Percentiles rank a stretch among this genome's conserved stretches.
phyloP scores from a whole-genome alignment of 2,888 invertebrate genomes.

The Apamea epomidion region DNA sequence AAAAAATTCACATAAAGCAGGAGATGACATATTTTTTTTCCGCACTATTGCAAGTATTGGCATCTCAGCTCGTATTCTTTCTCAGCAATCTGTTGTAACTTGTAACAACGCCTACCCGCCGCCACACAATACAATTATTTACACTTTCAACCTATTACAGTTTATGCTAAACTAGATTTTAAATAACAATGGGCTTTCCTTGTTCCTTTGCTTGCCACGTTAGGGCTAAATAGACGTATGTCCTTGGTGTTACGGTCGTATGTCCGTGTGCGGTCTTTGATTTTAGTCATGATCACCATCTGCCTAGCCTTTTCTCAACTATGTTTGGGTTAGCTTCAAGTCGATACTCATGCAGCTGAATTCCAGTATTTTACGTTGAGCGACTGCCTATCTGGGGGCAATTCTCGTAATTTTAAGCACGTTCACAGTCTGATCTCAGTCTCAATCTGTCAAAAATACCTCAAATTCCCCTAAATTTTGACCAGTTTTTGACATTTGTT shows the following conservation, averaged over 20 bases:
- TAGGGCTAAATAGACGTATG: not conserved
- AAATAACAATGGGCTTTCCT: conserved; percentile 12
- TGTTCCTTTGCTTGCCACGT: conserved; percentile 28
- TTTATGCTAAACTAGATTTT: conserved; percentile 30
- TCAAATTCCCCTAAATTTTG: no score
- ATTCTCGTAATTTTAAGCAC: no score
- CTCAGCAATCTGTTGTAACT: not conserved
- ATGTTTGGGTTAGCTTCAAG: not conserved
- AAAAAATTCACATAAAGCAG: no score
- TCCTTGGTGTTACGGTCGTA: not conserved
- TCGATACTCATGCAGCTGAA: no score
- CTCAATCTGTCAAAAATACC: no score
- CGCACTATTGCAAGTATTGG: not conserved
- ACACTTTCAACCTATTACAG: conserved; percentile 46
- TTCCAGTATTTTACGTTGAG: no score
- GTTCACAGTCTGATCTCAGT: no score
- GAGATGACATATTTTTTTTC: not conserved
- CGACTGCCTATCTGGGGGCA: no score
- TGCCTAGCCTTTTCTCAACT: not conserved
- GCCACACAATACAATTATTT: conserved; percentile 41
- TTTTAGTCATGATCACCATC: not conserved
- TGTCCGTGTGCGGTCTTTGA: not conserved
- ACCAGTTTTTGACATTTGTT: no score
- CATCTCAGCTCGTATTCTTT: conserved; percentile 7
- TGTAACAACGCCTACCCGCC: conserved; percentile 18